Conservation (phyloP, 2,888 invertebrate genomes). For the Salticus scenicus region DNA sequence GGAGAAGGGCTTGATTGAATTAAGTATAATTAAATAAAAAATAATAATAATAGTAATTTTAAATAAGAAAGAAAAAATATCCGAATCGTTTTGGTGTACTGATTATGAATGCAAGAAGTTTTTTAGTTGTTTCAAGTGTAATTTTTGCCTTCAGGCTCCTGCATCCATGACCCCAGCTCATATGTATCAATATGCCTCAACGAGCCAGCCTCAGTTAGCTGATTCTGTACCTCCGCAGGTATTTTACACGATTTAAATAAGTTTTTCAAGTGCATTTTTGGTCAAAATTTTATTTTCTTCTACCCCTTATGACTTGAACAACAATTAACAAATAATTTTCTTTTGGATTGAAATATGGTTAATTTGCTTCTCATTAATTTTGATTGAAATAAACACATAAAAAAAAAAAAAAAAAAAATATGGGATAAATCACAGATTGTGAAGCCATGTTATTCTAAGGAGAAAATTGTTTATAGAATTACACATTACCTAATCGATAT, state of each 20-base stretch:
- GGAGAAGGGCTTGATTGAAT: no score
- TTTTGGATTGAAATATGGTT: background rate
- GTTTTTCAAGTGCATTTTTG: conserved; percentile 13
- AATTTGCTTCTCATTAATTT: conserved; percentile 16
- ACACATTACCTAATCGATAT: no score
- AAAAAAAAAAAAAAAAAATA: no score
- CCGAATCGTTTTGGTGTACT: conserved; percentile 5
- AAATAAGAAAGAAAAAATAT: no score
- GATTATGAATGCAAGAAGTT: background rate
- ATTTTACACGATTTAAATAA: conserved; percentile 26
- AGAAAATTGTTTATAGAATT: no score
- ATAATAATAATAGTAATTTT: no score
- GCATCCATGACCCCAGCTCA: conserved; percentile 93
- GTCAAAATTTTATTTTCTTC: background rate
- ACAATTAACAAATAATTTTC: background rate
- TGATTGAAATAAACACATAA: no score
- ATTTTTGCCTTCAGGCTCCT: conserved; percentile 82
- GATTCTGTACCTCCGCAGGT: conserved; percentile 71
- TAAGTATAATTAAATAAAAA: no score
- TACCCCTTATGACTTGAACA: background rate
- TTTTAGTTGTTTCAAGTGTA: background rate
- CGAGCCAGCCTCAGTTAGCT: conserved; percentile 75
- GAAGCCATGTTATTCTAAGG: no score
- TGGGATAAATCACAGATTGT: no score
- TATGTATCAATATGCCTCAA: conserved; percentile 82